Base-by-base conservation (phyloP, 2,113 vertebrate genomes). In the Sturnus vulgaris region DNA sequence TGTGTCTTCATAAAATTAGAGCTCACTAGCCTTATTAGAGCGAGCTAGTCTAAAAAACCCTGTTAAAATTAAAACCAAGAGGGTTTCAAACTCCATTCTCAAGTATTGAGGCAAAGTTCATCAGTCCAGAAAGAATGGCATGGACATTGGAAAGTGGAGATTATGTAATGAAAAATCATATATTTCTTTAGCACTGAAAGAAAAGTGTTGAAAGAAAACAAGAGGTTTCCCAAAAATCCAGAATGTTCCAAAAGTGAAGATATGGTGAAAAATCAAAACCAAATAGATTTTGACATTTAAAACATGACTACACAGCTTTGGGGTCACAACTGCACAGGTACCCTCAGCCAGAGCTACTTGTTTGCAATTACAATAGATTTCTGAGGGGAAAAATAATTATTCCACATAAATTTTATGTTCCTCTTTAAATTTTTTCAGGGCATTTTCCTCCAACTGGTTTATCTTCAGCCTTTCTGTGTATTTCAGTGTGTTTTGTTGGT, bases 261-360 rank as follows among this genome's bases (percentile, higher is more conserved):
- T 28, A 49, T 0, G n/a, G 11, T 7, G 4, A 50, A 35, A 89
- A 78, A 60, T 60, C 10, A 68, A 91, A 70, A 68, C 10, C 11
- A 13, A 57, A 49, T 5, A 66, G 31, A 53, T 50, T 78, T 52
- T 35, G 10, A 37, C 23, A 75, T 78, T 52, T n/a, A 70, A 79
- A 88, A 53, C 3, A 18, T 4, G 1, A 20, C 20, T 57, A 7
- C 16, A 19, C 3, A 21, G 7, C 12, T 44, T 71, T 65, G 27
- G 65, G 35, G 57, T 23, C 5, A 10, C 1, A 8, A 12, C 12
- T 8, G 11, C 4, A 2, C 24, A 66, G 12, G 5, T 11, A 57
- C 1, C 3, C 22, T 61, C 47, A 78, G 46, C 13, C 50, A 73
- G 22, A n/a, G 6, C 9, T 81, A 49, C 46, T 70, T 47, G 15